Evolutionary conservation across 2,113 vertebrate species (phyloP), one percentile per base, ranked within the genome.

Genomic region (Cricetomys ansorgei): DNA sequence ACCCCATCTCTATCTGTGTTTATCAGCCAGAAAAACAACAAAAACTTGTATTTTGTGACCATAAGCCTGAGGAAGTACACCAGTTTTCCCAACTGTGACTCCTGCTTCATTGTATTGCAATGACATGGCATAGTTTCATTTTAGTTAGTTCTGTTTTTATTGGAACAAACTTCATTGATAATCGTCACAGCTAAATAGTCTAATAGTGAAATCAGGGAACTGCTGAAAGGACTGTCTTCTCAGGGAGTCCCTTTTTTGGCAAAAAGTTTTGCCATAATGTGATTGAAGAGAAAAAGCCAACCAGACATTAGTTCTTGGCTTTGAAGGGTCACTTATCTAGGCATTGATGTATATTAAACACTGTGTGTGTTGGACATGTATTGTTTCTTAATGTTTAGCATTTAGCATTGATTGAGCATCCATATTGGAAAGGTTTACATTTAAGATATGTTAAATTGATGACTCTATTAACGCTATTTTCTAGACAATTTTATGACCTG

Each of bases 51-150:
- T 94, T 87, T 96, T 50, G 34, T 59, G 45, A 4, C 29, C 31
- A 27, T 5, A 69, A 77, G 48, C 65, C 43, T 5, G 37, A 77
- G 48, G 40, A 91, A 69, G 16, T 88, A 40, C 27, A 89, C 7
- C 19, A 5, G 57, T 91, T 86, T 94, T 3, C 70, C 59, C 34
- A 59, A 48, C 57, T 88, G 15, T 94, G 72, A 77, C 59, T 96
- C 43, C 53, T 76, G 40, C 55, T 96, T 96, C 59, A 77, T 88
- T 94, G 92, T 92, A 79, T 91, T 88, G 65, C 23, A 23, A 40
- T 31, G 21, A 62, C 21, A 73, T 72, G 15, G 2, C 55, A 73
- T 95, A 59, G 31, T 69, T 95, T 94, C 34, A 64, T 67, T 96
- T 92, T 31, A 69, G 53, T 91, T 86, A 90, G 76, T 81, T 4